A percentile compares a stretch with the other conserved stretches of the same genome.
Evolutionary conservation across 2,113 vertebrate genomes (phyloP).

Genomic region (Tringa solitaria): DNA sequence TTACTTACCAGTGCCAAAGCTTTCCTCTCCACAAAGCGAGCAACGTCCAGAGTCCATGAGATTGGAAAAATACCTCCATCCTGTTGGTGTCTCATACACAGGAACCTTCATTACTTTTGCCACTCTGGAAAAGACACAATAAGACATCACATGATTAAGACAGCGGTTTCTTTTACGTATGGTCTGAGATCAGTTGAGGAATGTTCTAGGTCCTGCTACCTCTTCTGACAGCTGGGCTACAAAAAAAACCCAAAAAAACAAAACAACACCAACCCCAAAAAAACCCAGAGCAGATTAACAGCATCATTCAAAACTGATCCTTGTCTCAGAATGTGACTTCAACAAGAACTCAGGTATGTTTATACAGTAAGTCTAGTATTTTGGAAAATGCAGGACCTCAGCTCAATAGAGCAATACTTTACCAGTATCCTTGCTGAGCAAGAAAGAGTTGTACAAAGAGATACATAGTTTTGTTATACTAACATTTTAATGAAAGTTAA

Average conservation of each 20-base stretch:
- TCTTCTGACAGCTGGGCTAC: background rate
- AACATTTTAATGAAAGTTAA: background rate
- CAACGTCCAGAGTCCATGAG: conserved; percentile 98
- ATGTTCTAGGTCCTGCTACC: background rate
- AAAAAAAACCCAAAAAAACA: background rate
- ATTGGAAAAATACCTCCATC: conserved; percentile 97
- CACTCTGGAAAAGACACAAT: conserved; percentile 78
- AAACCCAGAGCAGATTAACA: background rate
- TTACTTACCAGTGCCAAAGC: conserved; percentile 92
- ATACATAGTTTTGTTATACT: background rate
- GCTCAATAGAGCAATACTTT: background rate
- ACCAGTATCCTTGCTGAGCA: background rate
- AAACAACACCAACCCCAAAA: background rate
- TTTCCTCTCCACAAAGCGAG: conserved; percentile 97
- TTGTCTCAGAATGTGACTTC: background rate
- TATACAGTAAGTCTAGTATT: background rate
- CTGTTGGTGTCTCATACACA: conserved; percentile 94
- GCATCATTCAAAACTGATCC: background rate
- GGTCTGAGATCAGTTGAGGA: background rate
- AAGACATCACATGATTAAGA: background rate
- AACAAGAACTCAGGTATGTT: background rate
- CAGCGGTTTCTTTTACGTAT: background rate
- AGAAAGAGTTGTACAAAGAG: background rate
- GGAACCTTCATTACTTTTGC: conserved; percentile 95
- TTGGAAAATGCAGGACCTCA: background rate